Conservation (phyloP, 2,888 invertebrate genomes). For the Odontocerum albicorne region DNA sequence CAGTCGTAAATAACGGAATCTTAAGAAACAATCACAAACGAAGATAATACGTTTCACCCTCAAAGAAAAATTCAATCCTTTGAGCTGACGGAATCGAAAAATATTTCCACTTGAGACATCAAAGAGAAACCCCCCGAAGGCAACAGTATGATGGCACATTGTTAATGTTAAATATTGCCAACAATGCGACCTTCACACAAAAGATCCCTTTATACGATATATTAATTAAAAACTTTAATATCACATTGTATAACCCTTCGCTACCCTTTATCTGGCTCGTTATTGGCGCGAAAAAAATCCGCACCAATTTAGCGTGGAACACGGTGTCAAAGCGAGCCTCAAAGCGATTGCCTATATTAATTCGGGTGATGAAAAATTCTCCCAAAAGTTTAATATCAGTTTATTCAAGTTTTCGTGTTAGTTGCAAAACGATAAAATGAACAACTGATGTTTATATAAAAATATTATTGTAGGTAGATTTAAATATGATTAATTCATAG, state of each 20-base stretch:
- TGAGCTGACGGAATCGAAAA: not conserved
- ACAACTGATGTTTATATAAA: too few species aligned
- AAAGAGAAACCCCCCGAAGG: conserved; percentile 7
- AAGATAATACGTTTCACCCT: not conserved
- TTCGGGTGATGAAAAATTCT: too few species aligned
- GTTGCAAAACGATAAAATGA: too few species aligned
- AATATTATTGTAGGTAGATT: too few species aligned
- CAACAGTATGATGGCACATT: conserved; percentile 5
- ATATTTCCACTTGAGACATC: conserved; percentile 4
- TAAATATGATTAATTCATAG: too few species aligned
- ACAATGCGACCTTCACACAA: conserved; percentile 20
- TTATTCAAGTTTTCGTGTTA: too few species aligned
- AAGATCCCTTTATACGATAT: conserved; percentile 16
- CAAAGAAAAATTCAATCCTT: not conserved
- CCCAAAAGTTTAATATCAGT: too few species aligned
- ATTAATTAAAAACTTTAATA: conserved; percentile 34
- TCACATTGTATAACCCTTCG: conserved; percentile 33
- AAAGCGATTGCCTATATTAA: too few species aligned
- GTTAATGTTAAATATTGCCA: conserved; percentile 11
- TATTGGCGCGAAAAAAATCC: conserved; percentile 28
- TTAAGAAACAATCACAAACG: not conserved
- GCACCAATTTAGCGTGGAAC: conserved; percentile 28
- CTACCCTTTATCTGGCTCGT: conserved; percentile 19
- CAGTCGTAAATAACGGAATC: too few species aligned
- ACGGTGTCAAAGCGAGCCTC: conserved; percentile 30